Percentiles rank a stretch among this genome's conserved stretches.
Conservation (phyloP, 1,140 invertebrate genomes). For the Cyclina sinensis region DNA sequence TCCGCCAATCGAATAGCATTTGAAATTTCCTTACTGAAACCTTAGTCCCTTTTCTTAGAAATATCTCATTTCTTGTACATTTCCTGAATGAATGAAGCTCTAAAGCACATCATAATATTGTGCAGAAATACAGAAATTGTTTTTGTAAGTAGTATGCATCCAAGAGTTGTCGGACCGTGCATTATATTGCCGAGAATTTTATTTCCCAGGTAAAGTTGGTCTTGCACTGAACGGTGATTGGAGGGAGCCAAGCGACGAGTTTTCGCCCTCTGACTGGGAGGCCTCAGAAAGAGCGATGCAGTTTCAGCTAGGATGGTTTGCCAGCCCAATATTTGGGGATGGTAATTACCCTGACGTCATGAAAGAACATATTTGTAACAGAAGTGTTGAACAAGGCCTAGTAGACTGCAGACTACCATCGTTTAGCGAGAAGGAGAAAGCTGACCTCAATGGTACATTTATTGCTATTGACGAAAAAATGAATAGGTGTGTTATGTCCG, state of each 20-base stretch:
- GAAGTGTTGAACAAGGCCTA: not conserved
- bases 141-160: too few relatives aligned
- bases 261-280: slow-evolving; percentile 69
- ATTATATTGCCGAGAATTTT: too few relatives aligned
- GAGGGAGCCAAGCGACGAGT: slow-evolving; percentile 74
- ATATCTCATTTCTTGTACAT: too few relatives aligned
- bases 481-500: too few relatives aligned
- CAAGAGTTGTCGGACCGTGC: too few relatives aligned
- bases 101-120: too few relatives aligned
- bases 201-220: slow-evolving; percentile 72
- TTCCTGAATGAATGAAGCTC: too few relatives aligned
- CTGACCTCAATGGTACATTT: not conserved
- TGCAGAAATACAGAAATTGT: too few relatives aligned
- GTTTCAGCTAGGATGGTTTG: slow-evolving; percentile 82
- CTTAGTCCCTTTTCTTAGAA: too few relatives aligned
- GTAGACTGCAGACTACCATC: not conserved
- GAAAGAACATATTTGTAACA: slow-evolving; percentile 9
- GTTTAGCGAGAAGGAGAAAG: not conserved
- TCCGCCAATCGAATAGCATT: too few relatives aligned
- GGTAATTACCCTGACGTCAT: slow-evolving; percentile 84
- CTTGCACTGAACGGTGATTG: slow-evolving; percentile 76
- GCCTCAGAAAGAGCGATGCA: slow-evolving; percentile 77
- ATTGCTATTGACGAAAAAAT: not conserved
- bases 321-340: slow-evolving; percentile 81
- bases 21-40: too few relatives aligned